Evolutionary conservation across 2,113 vertebrate species (phyloP), one percentile per base, ranked within the genome.

Genomic region (Seriola aureovittata): DNA sequence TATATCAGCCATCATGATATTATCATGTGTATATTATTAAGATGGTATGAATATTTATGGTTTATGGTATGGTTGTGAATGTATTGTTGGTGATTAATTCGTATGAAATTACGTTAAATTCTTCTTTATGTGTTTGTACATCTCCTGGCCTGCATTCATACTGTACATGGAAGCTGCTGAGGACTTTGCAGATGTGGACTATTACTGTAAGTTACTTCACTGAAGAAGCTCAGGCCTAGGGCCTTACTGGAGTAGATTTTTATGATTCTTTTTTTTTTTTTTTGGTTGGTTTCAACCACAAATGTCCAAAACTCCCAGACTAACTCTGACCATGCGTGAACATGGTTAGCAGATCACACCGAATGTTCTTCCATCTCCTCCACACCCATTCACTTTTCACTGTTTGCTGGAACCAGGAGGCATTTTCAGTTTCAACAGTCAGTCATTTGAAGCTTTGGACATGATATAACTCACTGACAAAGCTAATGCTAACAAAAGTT

Each of bases 401-500:
- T 58, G 9, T 44, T 44, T 52, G 36, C 44, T 14, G 19, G 14
- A 54, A 17, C 64, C 70, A 40, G 8, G n/a, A 77, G 63, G 66
- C 38, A 59, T 60, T 44, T 25, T 67, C 38, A 13, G 29, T 79
- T 85, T 72, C 40, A 38, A n/a, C 57, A 50, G 57, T 55, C n/a
- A 59, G 48, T 54, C 32, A 9, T 71, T 71, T 57, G 46, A 71
- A 73, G 50, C 58, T 66, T 78, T 59, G 58, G 42, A 42, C 48
- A 34, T 23, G 12, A 48, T 75, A 64, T 34, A 69, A 48, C 54
- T 73, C 32, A 40, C 4, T 34, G 77, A 69, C 58, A 52, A 70
- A 42, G 52, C 21, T 58, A 72, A 73, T 44, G 74, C 57, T 69
- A 66, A 60, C 34, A 66, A 65, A 65, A 42, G 66, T 70, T 78